These are phyloP conservation scores for Apamea epomidion DNA, from an alignment of 2,888 invertebrate genomes.

Conservation along the genomic window DNA sequence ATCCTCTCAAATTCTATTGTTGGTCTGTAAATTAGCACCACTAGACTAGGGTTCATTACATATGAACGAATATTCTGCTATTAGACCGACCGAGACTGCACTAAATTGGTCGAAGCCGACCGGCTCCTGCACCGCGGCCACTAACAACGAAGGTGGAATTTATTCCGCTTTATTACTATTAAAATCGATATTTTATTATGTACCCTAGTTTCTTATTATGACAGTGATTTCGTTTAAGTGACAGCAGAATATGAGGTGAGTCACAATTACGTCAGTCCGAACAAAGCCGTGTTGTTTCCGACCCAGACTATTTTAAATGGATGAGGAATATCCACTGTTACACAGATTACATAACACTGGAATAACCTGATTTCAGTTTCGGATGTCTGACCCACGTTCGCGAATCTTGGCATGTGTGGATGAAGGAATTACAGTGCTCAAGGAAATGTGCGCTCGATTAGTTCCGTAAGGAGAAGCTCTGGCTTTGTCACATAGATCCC, in stretches of 20 bases:
- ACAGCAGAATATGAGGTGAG: constrained; percentile 22
- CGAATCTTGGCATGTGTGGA: constrained; percentile 12
- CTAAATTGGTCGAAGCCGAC: constrained; percentile 27
- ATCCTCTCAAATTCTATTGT: constrained; percentile 18
- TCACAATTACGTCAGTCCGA: constrained; percentile 43
- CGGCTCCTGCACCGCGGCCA: neutral
- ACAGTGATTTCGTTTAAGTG: constrained; percentile 31
- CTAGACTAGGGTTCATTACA: constrained; percentile 25
- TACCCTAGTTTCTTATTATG: constrained; percentile 30
- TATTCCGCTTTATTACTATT: constrained; percentile 3
- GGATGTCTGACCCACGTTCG: constrained; percentile 14
- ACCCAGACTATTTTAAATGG: constrained; percentile 18
- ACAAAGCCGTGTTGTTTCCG: constrained; percentile 11
- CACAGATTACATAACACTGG: constrained; percentile 32
- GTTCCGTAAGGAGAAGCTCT: neutral
- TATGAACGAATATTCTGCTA: constrained; percentile 35
- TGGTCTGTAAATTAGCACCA: constrained; percentile 20
- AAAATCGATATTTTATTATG: neutral
- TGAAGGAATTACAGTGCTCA: constrained; percentile 7
- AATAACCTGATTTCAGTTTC: constrained; percentile 39
- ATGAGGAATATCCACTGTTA: constrained; percentile 17
- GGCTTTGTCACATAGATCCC: constrained; percentile 4
- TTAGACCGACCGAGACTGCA: constrained; percentile 20
- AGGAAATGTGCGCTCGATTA: neutral
- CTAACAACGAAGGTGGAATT: constrained; percentile 3